Conservation (phyloP, 2,113 vertebrate genomes). For the Cinclus cinclus region DNA sequence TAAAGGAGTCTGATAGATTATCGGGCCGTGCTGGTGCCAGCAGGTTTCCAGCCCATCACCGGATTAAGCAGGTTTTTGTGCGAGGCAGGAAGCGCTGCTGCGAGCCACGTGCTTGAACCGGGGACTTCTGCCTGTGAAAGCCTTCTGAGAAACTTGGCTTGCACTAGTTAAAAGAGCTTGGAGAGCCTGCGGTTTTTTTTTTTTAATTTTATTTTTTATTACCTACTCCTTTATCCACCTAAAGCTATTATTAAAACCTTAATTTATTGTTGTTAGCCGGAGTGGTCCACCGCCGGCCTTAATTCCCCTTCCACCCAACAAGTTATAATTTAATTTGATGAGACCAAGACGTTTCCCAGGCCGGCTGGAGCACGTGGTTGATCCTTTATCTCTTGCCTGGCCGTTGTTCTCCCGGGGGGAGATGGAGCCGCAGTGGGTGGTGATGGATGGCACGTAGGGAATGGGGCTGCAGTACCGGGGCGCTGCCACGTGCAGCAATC, state of each 20-base stretch:
- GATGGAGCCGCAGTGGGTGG: neutral
- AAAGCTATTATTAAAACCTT: neutral
- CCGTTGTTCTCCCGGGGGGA: neutral
- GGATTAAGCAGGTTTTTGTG: neutral
- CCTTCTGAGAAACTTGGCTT: neutral
- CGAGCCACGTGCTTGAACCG: neutral
- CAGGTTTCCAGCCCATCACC: neutral
- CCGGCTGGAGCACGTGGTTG: neutral
- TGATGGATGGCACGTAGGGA: constrained; percentile 67
- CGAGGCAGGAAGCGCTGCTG: neutral
- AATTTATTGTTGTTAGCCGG: rapidly evolving
- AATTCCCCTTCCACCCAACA: neutral
- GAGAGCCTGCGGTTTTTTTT: neutral
- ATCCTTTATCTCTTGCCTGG: neutral
- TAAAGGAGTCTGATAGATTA: neutral
- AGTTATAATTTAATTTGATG: neutral
- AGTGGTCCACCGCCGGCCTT: rapidly evolving
- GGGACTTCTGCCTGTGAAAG: neutral
- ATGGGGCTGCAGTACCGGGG: constrained; percentile 51
- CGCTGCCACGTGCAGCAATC: neutral
- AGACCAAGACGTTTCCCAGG: neutral
- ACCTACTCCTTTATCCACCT: neutral
- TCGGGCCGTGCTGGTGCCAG: neutral
- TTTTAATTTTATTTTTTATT: neutral
- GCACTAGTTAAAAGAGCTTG: neutral